A percentile compares a stretch with the other conserved stretches of the same genome.
phyloP scores from a whole-genome alignment of 2,797 vertebrate species.

The Ceryle rudis region DNA sequence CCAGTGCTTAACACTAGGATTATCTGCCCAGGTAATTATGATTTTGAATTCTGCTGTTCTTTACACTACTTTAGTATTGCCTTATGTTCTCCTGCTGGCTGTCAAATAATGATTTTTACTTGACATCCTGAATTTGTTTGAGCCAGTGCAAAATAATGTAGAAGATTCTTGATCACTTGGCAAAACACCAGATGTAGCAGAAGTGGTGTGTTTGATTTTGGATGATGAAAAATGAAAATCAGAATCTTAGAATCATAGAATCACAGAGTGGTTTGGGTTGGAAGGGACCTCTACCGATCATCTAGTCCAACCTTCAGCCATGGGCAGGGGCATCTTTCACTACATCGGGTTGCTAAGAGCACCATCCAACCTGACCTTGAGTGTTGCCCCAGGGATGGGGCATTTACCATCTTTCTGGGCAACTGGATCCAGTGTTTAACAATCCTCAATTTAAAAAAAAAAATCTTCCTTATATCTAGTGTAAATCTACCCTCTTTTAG shows the following conservation, averaged over 20 bases:
- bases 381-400: not conserved
- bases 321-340: not conserved
- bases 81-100: not conserved
- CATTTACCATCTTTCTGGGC: not conserved
- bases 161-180: not conserved
- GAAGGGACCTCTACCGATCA: not conserved
- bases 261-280: not conserved
- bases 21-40: slow-evolving; percentile 91
- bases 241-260: not conserved
- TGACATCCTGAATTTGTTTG: not conserved
- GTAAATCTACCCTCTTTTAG: not conserved
- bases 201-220: not conserved
- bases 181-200: not conserved
- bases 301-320: not conserved
- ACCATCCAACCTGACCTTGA: fast-evolving
- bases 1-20: slow-evolving; percentile 98
- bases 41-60: not conserved
- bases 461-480: not conserved
- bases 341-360: not conserved
- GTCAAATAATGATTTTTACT: not conserved
- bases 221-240: not conserved
- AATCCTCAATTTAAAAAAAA: not conserved
- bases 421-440: not conserved
- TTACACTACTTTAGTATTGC: not conserved
- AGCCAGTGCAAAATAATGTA: not conserved